phyloP scores from a whole-genome alignment of 2,113 vertebrate genomes.

The Bombycilla garrulus region DNA sequence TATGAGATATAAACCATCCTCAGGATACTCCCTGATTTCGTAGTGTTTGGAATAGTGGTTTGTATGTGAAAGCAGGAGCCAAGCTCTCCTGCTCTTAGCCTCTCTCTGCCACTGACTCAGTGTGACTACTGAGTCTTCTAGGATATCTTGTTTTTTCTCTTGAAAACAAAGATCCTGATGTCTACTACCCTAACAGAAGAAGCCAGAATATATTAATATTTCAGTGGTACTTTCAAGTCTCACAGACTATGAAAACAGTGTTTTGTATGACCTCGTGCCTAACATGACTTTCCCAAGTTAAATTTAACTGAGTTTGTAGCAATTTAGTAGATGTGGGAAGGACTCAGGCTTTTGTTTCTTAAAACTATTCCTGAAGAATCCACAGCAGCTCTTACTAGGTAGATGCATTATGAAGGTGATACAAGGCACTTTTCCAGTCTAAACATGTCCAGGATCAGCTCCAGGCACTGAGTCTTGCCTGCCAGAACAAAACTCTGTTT shows the following conservation, averaged over 20 bases:
- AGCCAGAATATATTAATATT: not conserved
- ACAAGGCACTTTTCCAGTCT: not conserved
- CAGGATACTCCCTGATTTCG: not conserved
- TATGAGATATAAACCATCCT: not conserved
- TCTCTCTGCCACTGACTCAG: not conserved
- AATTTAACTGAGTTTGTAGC: not conserved
- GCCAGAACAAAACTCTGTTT: not conserved
- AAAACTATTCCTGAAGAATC: not conserved
- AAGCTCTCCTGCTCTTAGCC: not conserved
- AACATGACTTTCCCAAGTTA: not conserved
- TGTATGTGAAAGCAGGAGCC: not conserved
- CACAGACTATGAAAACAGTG: not conserved
- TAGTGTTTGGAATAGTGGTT: fast-evolving
- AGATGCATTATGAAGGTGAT: not conserved
- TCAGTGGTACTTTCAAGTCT: not conserved
- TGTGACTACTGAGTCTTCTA: not conserved
- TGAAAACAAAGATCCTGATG: not conserved
- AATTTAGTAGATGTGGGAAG: not conserved
- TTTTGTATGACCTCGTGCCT: not conserved
- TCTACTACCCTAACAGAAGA: not conserved
- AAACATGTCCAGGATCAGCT: not conserved
- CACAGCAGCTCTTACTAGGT: not conserved
- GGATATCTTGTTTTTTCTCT: not conserved
- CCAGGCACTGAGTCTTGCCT: not conserved
- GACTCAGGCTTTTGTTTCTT: not conserved